A percentile compares a stretch with the other conserved stretches of the same genome.
phyloP scores from a whole-genome alignment of 1,140 invertebrate species.

The Pseudoatta argentina region DNA sequence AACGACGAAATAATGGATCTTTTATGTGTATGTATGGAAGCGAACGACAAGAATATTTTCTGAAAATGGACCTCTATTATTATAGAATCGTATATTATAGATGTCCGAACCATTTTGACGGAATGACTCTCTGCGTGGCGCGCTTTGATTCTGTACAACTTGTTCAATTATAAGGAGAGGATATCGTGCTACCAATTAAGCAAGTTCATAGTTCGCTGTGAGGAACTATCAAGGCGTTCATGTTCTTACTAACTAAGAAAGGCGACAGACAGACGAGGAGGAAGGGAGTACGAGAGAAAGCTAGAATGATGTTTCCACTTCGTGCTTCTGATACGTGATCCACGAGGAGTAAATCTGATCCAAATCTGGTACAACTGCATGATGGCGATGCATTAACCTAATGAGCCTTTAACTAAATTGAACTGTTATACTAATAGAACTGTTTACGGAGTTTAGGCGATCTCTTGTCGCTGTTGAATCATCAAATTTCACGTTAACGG shows the following conservation, averaged over 20 bases:
- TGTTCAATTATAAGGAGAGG: slow-evolving; percentile 53
- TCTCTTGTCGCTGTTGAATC: background rate
- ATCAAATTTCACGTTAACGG: background rate
- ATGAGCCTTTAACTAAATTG: slow-evolving; percentile 69
- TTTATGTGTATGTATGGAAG: background rate
- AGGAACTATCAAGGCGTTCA: slow-evolving; percentile 60
- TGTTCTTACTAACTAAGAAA: slow-evolving; percentile 60
- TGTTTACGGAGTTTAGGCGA: slow-evolving; percentile 19
- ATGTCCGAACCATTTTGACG: background rate
- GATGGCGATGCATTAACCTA: slow-evolving; percentile 59
- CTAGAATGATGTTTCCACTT: slow-evolving; percentile 58
- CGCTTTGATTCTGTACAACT: slow-evolving; percentile 39
- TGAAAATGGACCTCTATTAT: background rate
- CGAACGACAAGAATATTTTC: slow-evolving; percentile 2
- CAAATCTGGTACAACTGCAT: slow-evolving; percentile 54
- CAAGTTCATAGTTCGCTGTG: slow-evolving; percentile 55
- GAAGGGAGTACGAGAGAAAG: background rate
- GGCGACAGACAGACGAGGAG: background rate
- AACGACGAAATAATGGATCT: background rate
- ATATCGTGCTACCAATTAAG: slow-evolving; percentile 69
- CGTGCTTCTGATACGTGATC: slow-evolving; percentile 55
- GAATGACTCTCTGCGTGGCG: slow-evolving; percentile 3
- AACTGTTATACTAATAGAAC: slow-evolving; percentile 50
- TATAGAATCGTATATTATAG: background rate
- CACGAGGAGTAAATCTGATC: slow-evolving; percentile 42